Evolutionary conservation across 2,797 vertebrate genomes (phyloP).

Genomic region (Sternotherus odoratus): DNA sequence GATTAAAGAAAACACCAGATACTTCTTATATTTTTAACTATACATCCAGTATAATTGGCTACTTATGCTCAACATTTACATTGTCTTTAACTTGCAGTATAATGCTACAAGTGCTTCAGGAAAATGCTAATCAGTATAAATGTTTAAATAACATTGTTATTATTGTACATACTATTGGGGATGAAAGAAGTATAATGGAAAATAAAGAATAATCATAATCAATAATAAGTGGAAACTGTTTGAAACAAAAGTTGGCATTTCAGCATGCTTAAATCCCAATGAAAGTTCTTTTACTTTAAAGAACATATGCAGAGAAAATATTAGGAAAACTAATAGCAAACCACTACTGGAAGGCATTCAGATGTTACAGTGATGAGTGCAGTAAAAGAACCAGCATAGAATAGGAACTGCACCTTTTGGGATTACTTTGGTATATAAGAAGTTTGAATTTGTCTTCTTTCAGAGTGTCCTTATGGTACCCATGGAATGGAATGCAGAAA

Average conservation of each 20-base stretch:
- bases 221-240: background rate
- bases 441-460: slow-evolving; percentile 24
- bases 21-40: background rate
- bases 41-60: fast-evolving
- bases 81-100: background rate
- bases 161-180: background rate
- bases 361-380: background rate
- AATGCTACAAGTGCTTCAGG: background rate
- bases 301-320: background rate
- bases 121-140: background rate
- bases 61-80: background rate
- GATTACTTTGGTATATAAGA: background rate
- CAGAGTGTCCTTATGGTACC: slow-evolving; percentile 94
- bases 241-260: background rate
- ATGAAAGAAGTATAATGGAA: background rate
- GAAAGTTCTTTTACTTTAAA: background rate
- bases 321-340: background rate
- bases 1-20: background rate
- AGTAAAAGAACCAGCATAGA: background rate
- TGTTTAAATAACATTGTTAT: background rate
- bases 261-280: background rate
- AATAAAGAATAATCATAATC: background rate
- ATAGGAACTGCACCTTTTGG: background rate
- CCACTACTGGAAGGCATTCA: background rate
- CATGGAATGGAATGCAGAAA: slow-evolving; percentile 94